Conservation (phyloP, 1,140 invertebrate genomes). For the Palaemon carinicauda region DNA sequence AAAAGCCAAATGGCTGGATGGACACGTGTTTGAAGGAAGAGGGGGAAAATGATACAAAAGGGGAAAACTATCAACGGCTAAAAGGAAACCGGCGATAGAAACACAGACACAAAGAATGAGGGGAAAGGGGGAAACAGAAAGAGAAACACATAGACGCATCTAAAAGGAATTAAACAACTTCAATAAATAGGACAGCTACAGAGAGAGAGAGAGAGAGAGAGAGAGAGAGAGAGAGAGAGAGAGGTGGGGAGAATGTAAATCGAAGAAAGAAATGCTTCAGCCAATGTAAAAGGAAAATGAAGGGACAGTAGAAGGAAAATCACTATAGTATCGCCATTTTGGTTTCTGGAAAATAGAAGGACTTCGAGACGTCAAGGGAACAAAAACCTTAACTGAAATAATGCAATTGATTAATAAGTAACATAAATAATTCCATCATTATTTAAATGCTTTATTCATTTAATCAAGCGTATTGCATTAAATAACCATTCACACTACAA, state of each 20-base stretch:
- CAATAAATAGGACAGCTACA: neutral
- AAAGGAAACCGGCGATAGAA: neutral
- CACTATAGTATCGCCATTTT: no score
- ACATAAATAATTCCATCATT: no score
- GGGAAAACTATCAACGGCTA: neutral
- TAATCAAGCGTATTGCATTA: no score
- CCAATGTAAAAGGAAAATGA: neutral
- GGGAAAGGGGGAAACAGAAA: neutral
- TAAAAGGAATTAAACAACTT: no score
- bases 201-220: conserved; percentile 29
- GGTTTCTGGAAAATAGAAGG: no score
- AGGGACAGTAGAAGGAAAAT: neutral
- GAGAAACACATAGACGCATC: neutral
- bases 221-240: neutral
- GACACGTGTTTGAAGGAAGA: neutral
- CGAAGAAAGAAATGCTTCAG: neutral
- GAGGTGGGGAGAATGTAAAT: neutral
- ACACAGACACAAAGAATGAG: neutral
- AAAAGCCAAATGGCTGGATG: neutral
- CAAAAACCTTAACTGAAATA: no score
- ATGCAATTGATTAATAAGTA: no score
- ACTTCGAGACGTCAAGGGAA: no score
- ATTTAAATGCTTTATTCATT: no score
- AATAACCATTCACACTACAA: no score
- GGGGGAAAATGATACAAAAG: neutral